A percentile compares a stretch with the other conserved stretches of the same genome.
phyloP scores from a whole-genome alignment of 2,888 invertebrate genomes.

The Drosophila lutescens region DNA sequence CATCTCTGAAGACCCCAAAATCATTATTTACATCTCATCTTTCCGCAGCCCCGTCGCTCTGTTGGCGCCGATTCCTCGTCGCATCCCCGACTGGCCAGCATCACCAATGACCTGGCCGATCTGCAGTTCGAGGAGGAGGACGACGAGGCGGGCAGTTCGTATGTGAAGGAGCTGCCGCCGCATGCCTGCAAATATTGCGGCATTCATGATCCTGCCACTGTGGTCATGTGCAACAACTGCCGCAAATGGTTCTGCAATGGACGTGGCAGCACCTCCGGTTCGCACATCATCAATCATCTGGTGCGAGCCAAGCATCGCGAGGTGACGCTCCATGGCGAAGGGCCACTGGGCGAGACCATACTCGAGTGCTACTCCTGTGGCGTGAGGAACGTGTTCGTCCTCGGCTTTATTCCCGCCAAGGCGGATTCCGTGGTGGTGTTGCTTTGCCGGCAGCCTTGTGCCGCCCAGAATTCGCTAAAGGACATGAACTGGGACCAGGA shows the following conservation, averaged over 20 bases:
- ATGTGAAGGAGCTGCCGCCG: slow-evolving; percentile 94
- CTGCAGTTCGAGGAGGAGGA: slow-evolving; percentile 89
- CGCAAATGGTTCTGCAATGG: slow-evolving; percentile 99
- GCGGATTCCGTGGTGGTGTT: slow-evolving; percentile 99
- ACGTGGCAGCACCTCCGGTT: slow-evolving; percentile 98
- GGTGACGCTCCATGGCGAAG: slow-evolving; percentile 98
- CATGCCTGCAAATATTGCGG: slow-evolving; percentile 99
- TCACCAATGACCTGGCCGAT: slow-evolving; percentile 65
- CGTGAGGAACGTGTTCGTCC: slow-evolving; percentile 98
- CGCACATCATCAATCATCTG: slow-evolving; percentile 99
- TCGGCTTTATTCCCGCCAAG: slow-evolving; percentile 99
- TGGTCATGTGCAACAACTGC: slow-evolving; percentile 99
- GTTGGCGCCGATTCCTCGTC: slow-evolving; percentile 12
- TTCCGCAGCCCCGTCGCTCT: no score
- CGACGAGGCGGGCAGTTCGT: slow-evolving; percentile 90
- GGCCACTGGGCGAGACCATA: slow-evolving; percentile 98
- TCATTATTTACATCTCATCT: no score
- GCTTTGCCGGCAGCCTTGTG: slow-evolving; percentile 98
- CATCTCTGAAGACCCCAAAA: no score
- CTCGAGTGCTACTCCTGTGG: slow-evolving; percentile 99
- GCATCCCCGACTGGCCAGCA: slow-evolving; percentile 60
- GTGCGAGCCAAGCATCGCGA: slow-evolving; percentile 99
- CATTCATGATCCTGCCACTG: slow-evolving; percentile 89
- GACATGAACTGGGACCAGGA: slow-evolving; percentile 99
- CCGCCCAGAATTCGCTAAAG: slow-evolving; percentile 97